Base-by-base conservation (phyloP, 2,113 vertebrate genomes). In the Oreochromis aureus region DNA sequence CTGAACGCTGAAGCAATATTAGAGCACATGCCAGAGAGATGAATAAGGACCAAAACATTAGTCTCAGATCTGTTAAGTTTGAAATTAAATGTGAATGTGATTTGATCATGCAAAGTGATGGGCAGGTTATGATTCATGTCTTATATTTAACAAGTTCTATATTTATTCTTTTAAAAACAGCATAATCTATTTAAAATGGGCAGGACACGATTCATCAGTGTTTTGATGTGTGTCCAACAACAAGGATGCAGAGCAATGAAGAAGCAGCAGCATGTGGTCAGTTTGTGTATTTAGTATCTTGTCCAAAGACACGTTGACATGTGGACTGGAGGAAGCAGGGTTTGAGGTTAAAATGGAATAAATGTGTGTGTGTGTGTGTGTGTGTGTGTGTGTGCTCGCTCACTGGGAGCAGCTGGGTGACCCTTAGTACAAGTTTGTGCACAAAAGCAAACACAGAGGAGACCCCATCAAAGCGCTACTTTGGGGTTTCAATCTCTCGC, bases 1-100 rank as follows among this genome's bases (percentile, higher is more conserved):
- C 46, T 81, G 82, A 87, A 84, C 51, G 73, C 89, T 81, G 61
- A 83, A 83, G 44, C 41, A 51, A 51, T 30, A 19, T 76, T 19
- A 32, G 71, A 19, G 16, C 16, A 24, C 54, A 63, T 41, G 48
- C 9, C 48, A 51, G 24, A 79, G 34, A 87, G 9, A 82, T 41
- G 39, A 48, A 83, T 56, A 32, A 51, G 71, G 15, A 48, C 1
- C 71, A 48, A 76, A 30, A 76, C 24, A 76, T 76, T 1, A 0
- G 4, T 48, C 9, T 76, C 16, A 48, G 22, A 32, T 1, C 44
- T 30, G 24, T 7, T 51, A 10, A 1, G 16, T 30, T 19, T 76
- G 10, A 48, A 51, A 11, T 76, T 51, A 32, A 51, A 51, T 2
- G 16, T 76, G 71, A 73, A 19, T 76, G 44, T 3, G 24, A 48